Evolutionary conservation across 2,797 vertebrate species (phyloP), one percentile per base, ranked within the genome.

Genomic region (Dromococcyx pavoninus): DNA sequence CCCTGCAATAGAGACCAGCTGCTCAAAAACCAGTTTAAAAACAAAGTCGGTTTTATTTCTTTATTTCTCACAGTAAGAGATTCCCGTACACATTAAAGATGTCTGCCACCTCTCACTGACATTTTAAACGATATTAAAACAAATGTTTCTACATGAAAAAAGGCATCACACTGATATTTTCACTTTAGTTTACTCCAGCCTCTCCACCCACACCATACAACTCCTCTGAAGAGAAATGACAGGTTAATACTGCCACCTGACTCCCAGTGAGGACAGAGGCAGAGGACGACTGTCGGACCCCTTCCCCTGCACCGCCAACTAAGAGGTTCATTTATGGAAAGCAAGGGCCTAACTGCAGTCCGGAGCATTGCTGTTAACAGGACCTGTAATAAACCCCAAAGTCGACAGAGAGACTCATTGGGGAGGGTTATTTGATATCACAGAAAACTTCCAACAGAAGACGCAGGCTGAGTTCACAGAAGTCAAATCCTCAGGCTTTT

Each of bases 51-150:
- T 21, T 91, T 93, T 78, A 75, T 76, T 92, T 85, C 57, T 80
- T 82, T 62, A 83, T 46, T n/a, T n/a, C n/a, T n/a, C 33, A 62
- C 1, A 43, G 10, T 39, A 72, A 58, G 2, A 54, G 13, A 51
- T 71, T 51, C 39, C 21, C 25, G 66, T 5, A 2, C 50, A 51
- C 2, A 1, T 78, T 65, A 90, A 72, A 92, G 92, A 58, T 5
- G 33, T 21, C 89, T 88, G 51, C 32, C 37, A 80, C 24, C 17
- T 30, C 43, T 89, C 2, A 0, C 9, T 62, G 54, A 48, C 37
- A 88, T 86, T 92, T 93, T 54, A 65, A 85, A 89, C 41, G n/a
- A 46, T 72, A 39, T 62, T 91, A 88, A 92, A 93, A 58, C 50
- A 61, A 35, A 60, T 57, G 41, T 58, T 91, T 75, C 27, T 72